These are phyloP conservation scores for Atethmia centrago DNA, from an alignment of 2,888 invertebrate species.

Conservation along the genomic window DNA sequence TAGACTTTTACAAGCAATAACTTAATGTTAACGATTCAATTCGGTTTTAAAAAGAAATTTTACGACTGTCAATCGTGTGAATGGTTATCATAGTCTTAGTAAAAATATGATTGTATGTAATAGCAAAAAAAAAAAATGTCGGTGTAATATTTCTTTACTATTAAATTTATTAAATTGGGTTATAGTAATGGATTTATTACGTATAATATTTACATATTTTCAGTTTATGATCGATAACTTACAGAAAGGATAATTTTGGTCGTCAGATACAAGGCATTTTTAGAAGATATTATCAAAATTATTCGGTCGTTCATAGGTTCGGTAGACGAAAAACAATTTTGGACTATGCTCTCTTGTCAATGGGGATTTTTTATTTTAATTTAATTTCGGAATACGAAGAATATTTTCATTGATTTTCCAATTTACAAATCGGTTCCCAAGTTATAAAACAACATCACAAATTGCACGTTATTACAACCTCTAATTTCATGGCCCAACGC, in stretches of 20 bases:
- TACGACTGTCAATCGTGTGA: conserved; percentile 54
- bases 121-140: conserved; percentile 24
- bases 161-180: conserved; percentile 34
- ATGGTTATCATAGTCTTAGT: conserved; percentile 38
- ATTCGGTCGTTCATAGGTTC: conserved; percentile 5
- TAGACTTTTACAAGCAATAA: conserved; percentile 68
- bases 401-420: conserved; percentile 9
- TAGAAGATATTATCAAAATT: background rate
- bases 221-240: conserved; percentile 37
- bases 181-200: conserved; percentile 43
- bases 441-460: conserved; percentile 28
- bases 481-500: conserved; percentile 57
- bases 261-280: background rate
- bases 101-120: conserved; percentile 20
- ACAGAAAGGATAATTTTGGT: background rate
- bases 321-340: background rate
- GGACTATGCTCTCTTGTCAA: background rate
- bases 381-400: background rate
- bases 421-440: conserved; percentile 15
- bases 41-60: conserved; percentile 47
- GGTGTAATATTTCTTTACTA: conserved; percentile 18
- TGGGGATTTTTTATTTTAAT: background rate
- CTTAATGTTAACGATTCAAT: conserved; percentile 62
- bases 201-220: conserved; percentile 38
- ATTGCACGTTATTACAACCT: conserved; percentile 44